Conservation (phyloP, 2,113 vertebrate genomes). For the Microtus ochrogaster region DNA sequence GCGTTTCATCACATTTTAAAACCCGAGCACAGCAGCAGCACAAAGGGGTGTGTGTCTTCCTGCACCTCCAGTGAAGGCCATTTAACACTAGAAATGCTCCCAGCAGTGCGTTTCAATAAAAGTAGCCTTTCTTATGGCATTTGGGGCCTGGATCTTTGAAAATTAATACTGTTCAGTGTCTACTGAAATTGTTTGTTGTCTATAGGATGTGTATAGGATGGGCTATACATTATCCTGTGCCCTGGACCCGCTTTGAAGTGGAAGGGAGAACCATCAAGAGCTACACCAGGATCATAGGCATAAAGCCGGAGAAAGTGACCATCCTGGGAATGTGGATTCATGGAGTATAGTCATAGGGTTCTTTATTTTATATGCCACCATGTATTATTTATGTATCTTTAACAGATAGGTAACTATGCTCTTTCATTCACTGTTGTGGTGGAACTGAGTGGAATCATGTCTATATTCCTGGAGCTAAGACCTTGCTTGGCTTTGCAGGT, state of each 20-base stretch:
- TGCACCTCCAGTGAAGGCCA: slow-evolving; percentile 45
- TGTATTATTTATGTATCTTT: slow-evolving; percentile 33
- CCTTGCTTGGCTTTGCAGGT: neutral
- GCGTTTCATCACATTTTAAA: slow-evolving; percentile 71
- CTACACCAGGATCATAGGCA: neutral
- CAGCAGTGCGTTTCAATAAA: slow-evolving; percentile 65
- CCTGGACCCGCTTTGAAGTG: neutral
- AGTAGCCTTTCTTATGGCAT: slow-evolving; percentile 55
- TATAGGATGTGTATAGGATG: slow-evolving; percentile 36
- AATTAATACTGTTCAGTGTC: slow-evolving; percentile 61
- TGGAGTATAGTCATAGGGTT: neutral
- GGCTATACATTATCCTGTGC: slow-evolving; percentile 12
- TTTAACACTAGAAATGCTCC: slow-evolving; percentile 76
- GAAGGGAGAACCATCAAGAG: slow-evolving; percentile 39
- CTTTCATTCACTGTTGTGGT: neutral
- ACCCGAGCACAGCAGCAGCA: slow-evolving; percentile 58
- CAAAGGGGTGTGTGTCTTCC: slow-evolving; percentile 79
- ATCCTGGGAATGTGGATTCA: neutral
- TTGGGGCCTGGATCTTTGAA: slow-evolving; percentile 69
- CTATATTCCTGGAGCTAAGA: neutral
- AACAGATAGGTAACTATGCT: slow-evolving; percentile 22
- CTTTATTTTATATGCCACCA: neutral
- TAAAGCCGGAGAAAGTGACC: neutral
- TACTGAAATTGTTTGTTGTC: slow-evolving; percentile 57
- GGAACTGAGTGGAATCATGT: neutral